Base-by-base conservation (phyloP, 2,888 invertebrate genomes). In the Liposcelis brunnea region DNA sequence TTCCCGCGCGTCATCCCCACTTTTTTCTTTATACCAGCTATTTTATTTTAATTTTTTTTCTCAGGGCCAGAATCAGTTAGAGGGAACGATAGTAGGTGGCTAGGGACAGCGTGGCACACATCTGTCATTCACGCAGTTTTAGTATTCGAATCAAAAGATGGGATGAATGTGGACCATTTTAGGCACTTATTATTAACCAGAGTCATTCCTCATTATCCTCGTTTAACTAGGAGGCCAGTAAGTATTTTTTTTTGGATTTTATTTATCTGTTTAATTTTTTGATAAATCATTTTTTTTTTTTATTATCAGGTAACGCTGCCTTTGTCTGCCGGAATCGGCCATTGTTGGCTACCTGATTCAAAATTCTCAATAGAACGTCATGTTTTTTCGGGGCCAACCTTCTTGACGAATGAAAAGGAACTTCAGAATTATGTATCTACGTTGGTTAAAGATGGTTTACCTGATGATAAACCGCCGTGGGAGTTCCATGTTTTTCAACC, bases 361-460 rank as follows among this genome's bases (percentile, higher is more conserved):
- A 55, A 60, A 44, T 70, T 70, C 54, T 57, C 61, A 49, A 63
- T 71, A 46, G 63, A 65, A 49, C 65, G 66, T 47, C 71, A 72
- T 52, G 61, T 71, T 12, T 53, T 51, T 38, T 14, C 54, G 55
- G 42, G 57, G 62, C 18, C 51, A 47, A 19, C 59, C 2, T 12
- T 31, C 19, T 31, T 46, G 26, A 35, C 12, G 7, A 32, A 15
- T 6, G n/a, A 19, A 33, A 10, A 32, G n/a, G 62, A 63, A 42
- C 54, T 69, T 8, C 63, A 67, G 54, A 57, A 59, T 37, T 67
- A 68, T 51, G 56, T 71, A 6, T 61, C 62, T 1, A 55, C 59
- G 16, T 58, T 68, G 47, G 59, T 69, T 40, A 58, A 58, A 3
- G 58, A 61, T 43, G 61, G 62, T 1, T 54, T 71, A 43, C 55